A percentile compares a stretch with the other conserved stretches of the same genome.
phyloP scores from a whole-genome alignment of 2,888 invertebrate species.

The Chesias legatella region DNA sequence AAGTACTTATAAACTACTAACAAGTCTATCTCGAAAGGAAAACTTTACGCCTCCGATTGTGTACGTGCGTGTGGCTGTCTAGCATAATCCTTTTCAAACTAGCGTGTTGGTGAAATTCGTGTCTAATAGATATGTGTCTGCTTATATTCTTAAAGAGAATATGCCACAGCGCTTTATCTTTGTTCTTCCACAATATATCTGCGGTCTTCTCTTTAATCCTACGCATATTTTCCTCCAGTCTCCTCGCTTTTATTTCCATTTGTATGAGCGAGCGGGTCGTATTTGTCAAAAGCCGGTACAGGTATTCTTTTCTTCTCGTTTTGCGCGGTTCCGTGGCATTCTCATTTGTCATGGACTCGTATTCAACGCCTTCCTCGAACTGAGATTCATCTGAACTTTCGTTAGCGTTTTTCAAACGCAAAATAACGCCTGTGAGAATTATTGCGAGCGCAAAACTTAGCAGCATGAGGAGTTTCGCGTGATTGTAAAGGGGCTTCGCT shows the following conservation, averaged over 20 bases:
- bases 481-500: conserved; percentile 59
- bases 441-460: conserved; percentile 57
- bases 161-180: conserved; percentile 77
- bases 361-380: conserved; percentile 47
- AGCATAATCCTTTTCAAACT: conserved; percentile 71
- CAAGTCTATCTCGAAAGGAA: conserved; percentile 44
- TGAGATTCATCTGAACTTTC: conserved; percentile 41
- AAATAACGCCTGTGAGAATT: conserved; percentile 56
- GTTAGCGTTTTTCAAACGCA: conserved; percentile 37
- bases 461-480: conserved; percentile 64
- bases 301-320: conserved; percentile 74
- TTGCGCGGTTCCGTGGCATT: conserved; percentile 56
- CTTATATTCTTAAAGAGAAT: conserved; percentile 78
- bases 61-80: conserved; percentile 53
- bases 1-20: conserved; percentile 34
- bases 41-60: conserved; percentile 55
- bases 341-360: conserved; percentile 62
- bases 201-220: conserved; percentile 79
- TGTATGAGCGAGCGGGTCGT: conserved; percentile 79
- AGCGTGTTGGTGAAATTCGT: conserved; percentile 74
- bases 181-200: conserved; percentile 79
- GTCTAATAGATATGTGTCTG: conserved; percentile 73
- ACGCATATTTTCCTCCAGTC: conserved; percentile 80
- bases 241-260: conserved; percentile 80
- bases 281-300: conserved; percentile 78